Evolutionary conservation across 2,797 vertebrate species (phyloP).

Genomic region (Apogon talboti): DNA sequence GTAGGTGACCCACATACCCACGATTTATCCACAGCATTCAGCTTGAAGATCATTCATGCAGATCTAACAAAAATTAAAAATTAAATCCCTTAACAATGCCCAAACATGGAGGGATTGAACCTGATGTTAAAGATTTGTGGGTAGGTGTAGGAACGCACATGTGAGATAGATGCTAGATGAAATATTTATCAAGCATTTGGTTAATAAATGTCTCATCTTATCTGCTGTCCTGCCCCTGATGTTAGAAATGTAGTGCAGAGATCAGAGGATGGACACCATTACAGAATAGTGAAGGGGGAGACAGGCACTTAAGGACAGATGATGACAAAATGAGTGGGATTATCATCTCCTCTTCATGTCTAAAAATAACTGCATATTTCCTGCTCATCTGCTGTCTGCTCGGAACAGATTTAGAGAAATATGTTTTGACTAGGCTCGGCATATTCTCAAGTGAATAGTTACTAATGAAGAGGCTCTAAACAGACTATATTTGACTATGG

Average conservation of each 20-base stretch:
- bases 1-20: slow-evolving; percentile 19
- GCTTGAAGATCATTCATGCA: background rate
- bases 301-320: slow-evolving; percentile 5
- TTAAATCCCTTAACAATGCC: background rate
- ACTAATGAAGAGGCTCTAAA: background rate
- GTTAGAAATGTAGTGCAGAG: background rate
- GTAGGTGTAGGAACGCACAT: too few relatives aligned
- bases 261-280: background rate
- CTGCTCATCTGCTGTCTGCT: slow-evolving; percentile 34
- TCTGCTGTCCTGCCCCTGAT: background rate
- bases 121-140: background rate
- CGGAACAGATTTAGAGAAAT: slow-evolving; percentile 33
- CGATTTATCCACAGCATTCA: slow-evolving; percentile 2
- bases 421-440: slow-evolving; percentile 11
- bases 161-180: too few relatives aligned
- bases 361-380: slow-evolving; percentile 51
- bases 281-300: slow-evolving; percentile 12
- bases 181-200: background rate
- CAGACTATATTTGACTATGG: background rate
- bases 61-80: background rate
- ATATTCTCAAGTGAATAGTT: background rate
- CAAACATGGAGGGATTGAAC: background rate
- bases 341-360: slow-evolving; percentile 50
- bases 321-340: slow-evolving; percentile 34
- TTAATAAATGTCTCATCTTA: background rate